phyloP scores from a whole-genome alignment of 2,113 vertebrate genomes.

The Gymnobelideus leadbeateri region DNA sequence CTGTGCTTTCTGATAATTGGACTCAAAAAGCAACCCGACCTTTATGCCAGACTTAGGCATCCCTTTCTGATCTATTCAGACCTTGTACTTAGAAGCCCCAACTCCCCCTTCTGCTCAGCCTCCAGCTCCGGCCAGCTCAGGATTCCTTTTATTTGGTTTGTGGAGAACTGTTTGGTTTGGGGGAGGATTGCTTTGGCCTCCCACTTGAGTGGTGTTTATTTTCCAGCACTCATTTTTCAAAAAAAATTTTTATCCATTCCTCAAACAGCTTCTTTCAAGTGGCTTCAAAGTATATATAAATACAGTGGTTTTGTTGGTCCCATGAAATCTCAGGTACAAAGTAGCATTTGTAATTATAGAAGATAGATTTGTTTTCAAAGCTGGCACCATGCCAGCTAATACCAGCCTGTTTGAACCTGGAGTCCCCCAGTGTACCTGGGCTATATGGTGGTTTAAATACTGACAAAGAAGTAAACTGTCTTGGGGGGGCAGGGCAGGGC shows the following conservation, averaged over 20 bases:
- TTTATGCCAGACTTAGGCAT: background rate
- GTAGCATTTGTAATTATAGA: background rate
- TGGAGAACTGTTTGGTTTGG: constrained; percentile 1
- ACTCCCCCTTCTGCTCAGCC: background rate
- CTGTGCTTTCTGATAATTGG: background rate
- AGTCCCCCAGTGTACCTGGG: background rate
- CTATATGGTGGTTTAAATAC: background rate
- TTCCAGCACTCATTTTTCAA: background rate
- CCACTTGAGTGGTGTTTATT: background rate
- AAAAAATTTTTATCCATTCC: background rate
- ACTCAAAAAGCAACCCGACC: background rate
- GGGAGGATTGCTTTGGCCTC: constrained; percentile 7
- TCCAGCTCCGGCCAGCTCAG: background rate
- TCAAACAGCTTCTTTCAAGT: background rate
- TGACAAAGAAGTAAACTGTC: background rate
- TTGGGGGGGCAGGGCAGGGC: background rate
- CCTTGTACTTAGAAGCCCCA: background rate
- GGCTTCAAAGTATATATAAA: background rate
- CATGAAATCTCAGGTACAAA: background rate
- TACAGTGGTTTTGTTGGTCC: background rate
- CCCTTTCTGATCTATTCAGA: background rate
- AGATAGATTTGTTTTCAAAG: background rate
- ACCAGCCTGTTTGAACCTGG: background rate
- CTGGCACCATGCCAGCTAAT: background rate
- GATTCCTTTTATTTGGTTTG: constrained; percentile 7